Percentiles rank a stretch among this genome's conserved stretches.
Conservation (phyloP, 1,140 invertebrate species). For the Hylyphantes graminicola region DNA sequence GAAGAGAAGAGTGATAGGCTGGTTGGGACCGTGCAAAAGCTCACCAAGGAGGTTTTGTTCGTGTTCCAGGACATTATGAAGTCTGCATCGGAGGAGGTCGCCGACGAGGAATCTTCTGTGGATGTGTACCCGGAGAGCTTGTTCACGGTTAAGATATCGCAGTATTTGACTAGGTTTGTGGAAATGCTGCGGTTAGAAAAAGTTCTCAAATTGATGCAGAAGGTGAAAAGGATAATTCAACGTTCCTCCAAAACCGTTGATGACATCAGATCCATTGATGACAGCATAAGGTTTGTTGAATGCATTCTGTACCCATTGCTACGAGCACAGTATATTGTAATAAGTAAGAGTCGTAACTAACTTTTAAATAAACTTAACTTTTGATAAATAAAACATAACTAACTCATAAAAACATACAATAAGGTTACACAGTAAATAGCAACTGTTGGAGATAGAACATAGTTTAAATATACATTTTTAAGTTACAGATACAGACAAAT, state of each 20-base stretch:
- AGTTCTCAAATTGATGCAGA: neutral
- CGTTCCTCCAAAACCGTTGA: conserved; percentile 1
- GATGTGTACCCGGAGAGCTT: conserved; percentile 23
- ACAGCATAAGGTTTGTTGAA: conserved; percentile 32
- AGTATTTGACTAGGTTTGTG: conserved; percentile 9
- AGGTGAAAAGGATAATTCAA: neutral
- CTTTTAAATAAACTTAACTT: too few species aligned
- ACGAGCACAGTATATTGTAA: too few species aligned
- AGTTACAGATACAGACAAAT: too few species aligned
- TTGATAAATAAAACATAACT: too few species aligned
- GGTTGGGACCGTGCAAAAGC: neutral
- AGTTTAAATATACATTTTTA: too few species aligned
- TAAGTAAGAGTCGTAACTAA: too few species aligned
- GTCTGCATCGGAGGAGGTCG: too few species aligned
- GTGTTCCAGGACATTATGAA: conserved; percentile 29
- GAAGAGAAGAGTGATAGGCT: neutral
- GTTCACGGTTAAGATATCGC: conserved; percentile 22
- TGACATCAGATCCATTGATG: conserved; percentile 22
- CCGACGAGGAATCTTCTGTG: neutral
- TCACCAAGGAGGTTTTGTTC: conserved; percentile 19
- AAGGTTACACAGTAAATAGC: too few species aligned
- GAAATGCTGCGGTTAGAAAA: conserved; percentile 11
- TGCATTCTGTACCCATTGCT: too few species aligned
- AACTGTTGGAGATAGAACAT: too few species aligned
- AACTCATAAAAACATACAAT: too few species aligned